Percentiles rank a stretch among this genome's conserved stretches.
These are phyloP conservation scores for Metalampra italica DNA, from an alignment of 2,888 invertebrate species.

Conservation along the genomic window DNA sequence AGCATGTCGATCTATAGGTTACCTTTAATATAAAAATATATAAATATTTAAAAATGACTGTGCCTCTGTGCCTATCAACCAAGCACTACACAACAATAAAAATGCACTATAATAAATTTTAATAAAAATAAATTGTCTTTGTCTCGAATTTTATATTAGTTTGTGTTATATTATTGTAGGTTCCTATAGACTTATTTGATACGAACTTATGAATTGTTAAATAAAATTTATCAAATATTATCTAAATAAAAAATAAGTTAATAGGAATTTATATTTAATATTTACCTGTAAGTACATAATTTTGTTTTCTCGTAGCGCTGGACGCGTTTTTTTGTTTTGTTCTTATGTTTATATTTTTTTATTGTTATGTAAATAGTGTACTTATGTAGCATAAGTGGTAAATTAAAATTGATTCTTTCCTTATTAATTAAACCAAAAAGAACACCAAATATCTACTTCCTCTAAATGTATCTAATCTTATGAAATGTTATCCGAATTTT, in stretches of 20 bases:
- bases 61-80: constrained; percentile 69
- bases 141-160: neutral
- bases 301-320: constrained; percentile 17
- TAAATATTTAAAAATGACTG: constrained; percentile 44
- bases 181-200: neutral
- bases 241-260: neutral
- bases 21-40: neutral
- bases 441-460: constrained; percentile 67
- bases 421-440: constrained; percentile 38
- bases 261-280: neutral
- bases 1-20: neutral
- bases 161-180: constrained; percentile 25
- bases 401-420: neutral
- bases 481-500: constrained; percentile 43
- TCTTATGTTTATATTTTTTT: neutral
- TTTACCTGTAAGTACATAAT: neutral
- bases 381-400: constrained; percentile 14
- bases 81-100: constrained; percentile 64
- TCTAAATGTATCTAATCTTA: constrained; percentile 66
- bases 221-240: neutral
- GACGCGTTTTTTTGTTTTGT: constrained; percentile 15
- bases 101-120: constrained; percentile 31
- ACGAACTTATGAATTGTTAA: neutral
- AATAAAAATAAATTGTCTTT: constrained; percentile 9
- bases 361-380: constrained; percentile 17